These are phyloP conservation scores for Meriones psammophilus DNA, from an alignment of 2,797 vertebrate genomes.

Conservation along the genomic window DNA sequence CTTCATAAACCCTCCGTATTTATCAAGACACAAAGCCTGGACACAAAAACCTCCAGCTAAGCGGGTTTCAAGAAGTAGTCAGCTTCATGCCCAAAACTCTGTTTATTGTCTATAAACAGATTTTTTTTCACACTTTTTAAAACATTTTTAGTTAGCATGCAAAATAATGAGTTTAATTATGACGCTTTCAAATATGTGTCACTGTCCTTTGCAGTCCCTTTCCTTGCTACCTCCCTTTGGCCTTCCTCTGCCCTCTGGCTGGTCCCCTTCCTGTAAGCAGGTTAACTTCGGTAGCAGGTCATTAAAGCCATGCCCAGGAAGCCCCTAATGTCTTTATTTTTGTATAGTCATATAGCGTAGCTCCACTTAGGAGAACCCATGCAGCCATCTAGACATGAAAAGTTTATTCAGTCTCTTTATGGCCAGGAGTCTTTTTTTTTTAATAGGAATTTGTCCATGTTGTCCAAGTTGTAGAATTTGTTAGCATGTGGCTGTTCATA, in stretches of 20 bases:
- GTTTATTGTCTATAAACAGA: neutral
- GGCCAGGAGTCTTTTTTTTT: neutral
- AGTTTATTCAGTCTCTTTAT: neutral
- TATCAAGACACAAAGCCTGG: constrained; percentile 25
- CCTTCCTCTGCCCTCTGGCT: neutral
- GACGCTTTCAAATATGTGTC: neutral
- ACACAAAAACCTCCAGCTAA: neutral
- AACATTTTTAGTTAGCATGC: neutral
- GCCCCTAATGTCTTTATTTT: neutral
- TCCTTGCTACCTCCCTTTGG: neutral
- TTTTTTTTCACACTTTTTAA: neutral
- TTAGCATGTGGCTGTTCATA: neutral
- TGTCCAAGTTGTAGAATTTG: neutral
- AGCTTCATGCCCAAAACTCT: neutral
- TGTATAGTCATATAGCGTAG: neutral
- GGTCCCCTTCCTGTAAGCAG: neutral
- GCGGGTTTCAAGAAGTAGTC: neutral
- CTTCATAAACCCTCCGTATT: constrained; percentile 6
- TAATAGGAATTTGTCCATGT: neutral
- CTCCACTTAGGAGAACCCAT: neutral
- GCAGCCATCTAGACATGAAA: neutral
- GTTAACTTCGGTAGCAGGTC: neutral
- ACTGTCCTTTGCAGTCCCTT: neutral
- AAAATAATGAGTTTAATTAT: neutral
- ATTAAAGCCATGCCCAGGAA: neutral